Evolutionary conservation across 2,113 vertebrate genomes (phyloP), one percentile per base, ranked within the genome.

Genomic region (Pseudolaguvia tuberculata): DNA sequence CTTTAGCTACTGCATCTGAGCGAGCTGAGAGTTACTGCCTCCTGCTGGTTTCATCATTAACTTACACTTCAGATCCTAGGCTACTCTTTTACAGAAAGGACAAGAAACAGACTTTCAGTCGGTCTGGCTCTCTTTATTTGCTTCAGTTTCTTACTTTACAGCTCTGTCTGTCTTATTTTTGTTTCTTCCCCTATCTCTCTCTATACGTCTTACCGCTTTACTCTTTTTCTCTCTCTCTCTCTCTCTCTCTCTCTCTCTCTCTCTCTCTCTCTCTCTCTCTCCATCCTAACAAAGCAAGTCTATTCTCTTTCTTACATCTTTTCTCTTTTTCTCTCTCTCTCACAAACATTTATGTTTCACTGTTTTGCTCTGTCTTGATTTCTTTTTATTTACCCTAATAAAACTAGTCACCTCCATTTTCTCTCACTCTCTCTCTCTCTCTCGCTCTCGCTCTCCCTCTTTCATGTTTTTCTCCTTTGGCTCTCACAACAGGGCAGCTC

Each of bases 21-120:
- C 27, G 53, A 50, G 56, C 73, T 47, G 39, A 31, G n/a, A 29
- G 45, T 27, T 70, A 12, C 23, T 76, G 65, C 35, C 55, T 25
- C 61, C 45, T 65, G 47, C 65, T 70, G 66, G 25, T 76, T 58
- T 70, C 57, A 75, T 65, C 72, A 75, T 47, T 20, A 31, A 48
- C 12, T 13, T 50, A 39, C 72, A 59, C 52, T 56, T 13, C 71
- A 15, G 18, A 51, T 50, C 25, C 42, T 29, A 39, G 65, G 66
- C 47, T 69, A 59, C 53, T 58, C 20, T 5, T 35, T 42, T 42
- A 61, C 65, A 59, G 55, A 52, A 50, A 68, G 61, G 23, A 50
- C 21, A 50, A 29, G 23, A 47, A 45, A 25, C n/a, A 5, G 42
- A 52, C 14, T 53, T 20, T n/a, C 12, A 23, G 7, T 9, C 39